Conservation (phyloP, 2,888 invertebrate species). For the Acanthosepion esculentum region DNA sequence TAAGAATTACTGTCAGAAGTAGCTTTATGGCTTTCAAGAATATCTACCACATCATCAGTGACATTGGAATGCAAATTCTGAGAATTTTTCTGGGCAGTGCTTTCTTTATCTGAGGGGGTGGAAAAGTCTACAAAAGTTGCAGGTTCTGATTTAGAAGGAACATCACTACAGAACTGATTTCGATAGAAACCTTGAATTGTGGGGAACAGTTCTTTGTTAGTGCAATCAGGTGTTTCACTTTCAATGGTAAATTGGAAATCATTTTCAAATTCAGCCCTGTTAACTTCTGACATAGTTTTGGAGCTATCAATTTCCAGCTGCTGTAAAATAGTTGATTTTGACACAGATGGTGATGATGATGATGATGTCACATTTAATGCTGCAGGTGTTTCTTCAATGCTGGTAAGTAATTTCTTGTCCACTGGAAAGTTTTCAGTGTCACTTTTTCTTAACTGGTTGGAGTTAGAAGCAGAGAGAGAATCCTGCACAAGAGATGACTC, state of each 20-base stretch:
- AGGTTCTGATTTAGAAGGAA: background rate
- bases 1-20: background rate
- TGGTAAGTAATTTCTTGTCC: background rate
- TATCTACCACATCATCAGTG: background rate
- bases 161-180: background rate
- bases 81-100: background rate
- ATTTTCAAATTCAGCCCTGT: background rate
- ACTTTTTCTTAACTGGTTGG: background rate
- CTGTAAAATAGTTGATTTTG: background rate
- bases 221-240: background rate
- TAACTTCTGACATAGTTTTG: background rate
- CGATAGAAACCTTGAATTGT: constrained; percentile 36
- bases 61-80: background rate
- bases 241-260: background rate
- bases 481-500: background rate
- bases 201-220: background rate
- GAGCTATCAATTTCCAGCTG: background rate
- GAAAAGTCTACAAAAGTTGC: background rate
- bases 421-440: background rate
- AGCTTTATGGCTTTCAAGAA: background rate
- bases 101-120: background rate
- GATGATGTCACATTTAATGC: background rate
- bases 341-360: background rate
- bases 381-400: background rate
- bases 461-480: background rate